phyloP scores from a whole-genome alignment of 2,113 vertebrate species.

The Phylloscopus trochiloides region DNA sequence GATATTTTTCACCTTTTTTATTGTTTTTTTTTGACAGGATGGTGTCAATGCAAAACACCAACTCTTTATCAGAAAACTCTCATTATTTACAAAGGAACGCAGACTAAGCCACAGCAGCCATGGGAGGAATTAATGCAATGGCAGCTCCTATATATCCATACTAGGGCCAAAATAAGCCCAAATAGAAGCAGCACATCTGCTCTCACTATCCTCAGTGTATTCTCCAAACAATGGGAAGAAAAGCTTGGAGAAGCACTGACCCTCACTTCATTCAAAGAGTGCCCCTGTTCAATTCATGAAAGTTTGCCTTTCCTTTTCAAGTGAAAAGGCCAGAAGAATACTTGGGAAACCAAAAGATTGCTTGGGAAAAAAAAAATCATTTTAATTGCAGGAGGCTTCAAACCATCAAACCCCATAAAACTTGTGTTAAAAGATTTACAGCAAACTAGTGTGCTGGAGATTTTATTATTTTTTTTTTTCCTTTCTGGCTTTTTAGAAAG shows the following conservation, averaged over 20 bases:
- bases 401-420: slow-evolving; percentile 11
- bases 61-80: neutral
- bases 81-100: neutral
- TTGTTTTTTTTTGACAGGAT: neutral
- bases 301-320: slow-evolving; percentile 59
- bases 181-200: slow-evolving; percentile 61
- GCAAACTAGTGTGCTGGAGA: neutral
- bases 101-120: neutral
- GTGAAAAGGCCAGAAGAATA: slow-evolving; percentile 57
- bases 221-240: slow-evolving; percentile 61
- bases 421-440: slow-evolving; percentile 16
- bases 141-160: neutral
- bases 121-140: neutral
- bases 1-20: neutral
- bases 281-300: slow-evolving; percentile 57
- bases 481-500: neutral
- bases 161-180: neutral
- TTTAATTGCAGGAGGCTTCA: slow-evolving; percentile 15
- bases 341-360: slow-evolving; percentile 43
- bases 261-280: slow-evolving; percentile 40
- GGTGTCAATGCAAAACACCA: neutral
- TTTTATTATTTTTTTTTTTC: neutral
- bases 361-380: neutral
- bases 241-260: slow-evolving; percentile 60
- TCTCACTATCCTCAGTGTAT: slow-evolving; percentile 53